Percentiles rank a stretch among this genome's conserved stretches.
phyloP scores from a whole-genome alignment of 2,113 vertebrate genomes.

The Propithecus coquereli region DNA sequence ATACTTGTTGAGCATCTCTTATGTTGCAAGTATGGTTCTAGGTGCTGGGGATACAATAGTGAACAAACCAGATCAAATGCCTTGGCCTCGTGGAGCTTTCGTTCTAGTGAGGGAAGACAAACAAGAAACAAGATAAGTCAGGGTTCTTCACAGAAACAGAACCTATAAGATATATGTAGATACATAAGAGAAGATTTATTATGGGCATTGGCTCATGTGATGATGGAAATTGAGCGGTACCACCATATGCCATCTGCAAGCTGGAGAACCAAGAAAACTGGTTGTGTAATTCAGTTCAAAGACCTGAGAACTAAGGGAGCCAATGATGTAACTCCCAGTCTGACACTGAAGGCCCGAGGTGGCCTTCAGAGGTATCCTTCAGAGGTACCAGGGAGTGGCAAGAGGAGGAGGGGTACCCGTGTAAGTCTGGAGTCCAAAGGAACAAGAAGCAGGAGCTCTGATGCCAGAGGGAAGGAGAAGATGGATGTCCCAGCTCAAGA shows the following conservation, averaged over 20 bases:
- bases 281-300: background rate
- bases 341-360: background rate
- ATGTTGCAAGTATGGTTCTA: background rate
- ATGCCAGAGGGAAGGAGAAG: background rate
- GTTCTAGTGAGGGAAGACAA: background rate
- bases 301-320: background rate
- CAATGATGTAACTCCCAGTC: background rate
- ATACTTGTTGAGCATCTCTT: background rate
- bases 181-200: background rate
- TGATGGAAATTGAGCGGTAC: background rate
- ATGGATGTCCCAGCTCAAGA: background rate
- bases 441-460: background rate
- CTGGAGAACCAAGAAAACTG: background rate
- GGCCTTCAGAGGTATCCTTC: too few species aligned
- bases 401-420: too few species aligned
- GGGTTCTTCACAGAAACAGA: background rate
- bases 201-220: background rate
- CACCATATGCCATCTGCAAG: background rate
- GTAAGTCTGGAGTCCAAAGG: background rate
- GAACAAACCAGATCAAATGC: background rate
- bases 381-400: too few species aligned
- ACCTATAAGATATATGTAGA: background rate
- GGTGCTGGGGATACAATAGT: background rate
- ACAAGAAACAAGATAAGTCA: background rate
- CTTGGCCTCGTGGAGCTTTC: background rate